phyloP scores from a whole-genome alignment of 2,113 vertebrate genomes.

The Burhinus oedicnemus region DNA sequence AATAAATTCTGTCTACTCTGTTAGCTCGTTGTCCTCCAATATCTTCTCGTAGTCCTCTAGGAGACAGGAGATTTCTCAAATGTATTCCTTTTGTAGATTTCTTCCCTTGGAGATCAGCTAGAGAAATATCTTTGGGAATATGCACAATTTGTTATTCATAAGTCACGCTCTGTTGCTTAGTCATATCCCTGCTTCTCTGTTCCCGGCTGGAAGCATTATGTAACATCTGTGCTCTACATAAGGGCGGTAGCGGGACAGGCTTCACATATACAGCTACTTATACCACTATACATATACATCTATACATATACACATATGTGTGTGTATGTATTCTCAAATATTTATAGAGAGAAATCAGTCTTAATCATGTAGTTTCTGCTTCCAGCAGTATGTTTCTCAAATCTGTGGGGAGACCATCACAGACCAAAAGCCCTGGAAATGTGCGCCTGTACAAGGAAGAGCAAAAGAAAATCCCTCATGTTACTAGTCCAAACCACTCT shows the following conservation, averaged over 20 bases:
- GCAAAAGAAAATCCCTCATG: not conserved
- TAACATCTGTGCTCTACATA: conserved; percentile 13
- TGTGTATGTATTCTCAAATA: not conserved
- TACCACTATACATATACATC: not conserved
- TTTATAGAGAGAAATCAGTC: not conserved
- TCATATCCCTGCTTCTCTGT: conserved; percentile 13
- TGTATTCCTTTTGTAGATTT: not conserved
- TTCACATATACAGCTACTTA: not conserved
- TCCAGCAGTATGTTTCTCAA: not conserved
- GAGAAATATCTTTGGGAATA: conserved; percentile 33
- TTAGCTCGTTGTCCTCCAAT: not conserved
- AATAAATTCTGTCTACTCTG: not conserved
- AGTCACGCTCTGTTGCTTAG: conserved; percentile 56
- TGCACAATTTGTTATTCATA: conserved; percentile 43
- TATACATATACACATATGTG: not conserved
- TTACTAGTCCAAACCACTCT: not conserved
- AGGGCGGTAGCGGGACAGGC: not conserved
- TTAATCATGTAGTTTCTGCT: not conserved
- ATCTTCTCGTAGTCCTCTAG: not conserved
- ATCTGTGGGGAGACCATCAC: not conserved
- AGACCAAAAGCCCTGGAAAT: not conserved
- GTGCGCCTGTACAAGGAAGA: not conserved
- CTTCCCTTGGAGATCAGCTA: not conserved
- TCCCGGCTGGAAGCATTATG: conserved; percentile 11
- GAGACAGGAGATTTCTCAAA: not conserved